Evolutionary conservation across 2,113 vertebrate genomes (phyloP).

Genomic region (Eulemur macaco): DNA sequence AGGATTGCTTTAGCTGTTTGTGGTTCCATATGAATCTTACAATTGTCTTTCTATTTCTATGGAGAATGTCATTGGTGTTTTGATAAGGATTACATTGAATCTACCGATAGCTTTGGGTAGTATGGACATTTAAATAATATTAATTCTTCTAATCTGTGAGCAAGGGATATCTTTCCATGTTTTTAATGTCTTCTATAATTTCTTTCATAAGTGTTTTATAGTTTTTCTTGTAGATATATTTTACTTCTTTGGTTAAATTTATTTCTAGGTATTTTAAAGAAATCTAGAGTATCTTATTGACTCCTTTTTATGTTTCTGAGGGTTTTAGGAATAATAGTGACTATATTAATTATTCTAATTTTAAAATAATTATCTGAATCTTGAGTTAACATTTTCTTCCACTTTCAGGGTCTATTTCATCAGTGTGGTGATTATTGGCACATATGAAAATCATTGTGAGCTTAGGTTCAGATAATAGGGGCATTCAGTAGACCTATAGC

Average conservation of each 20-base stretch:
- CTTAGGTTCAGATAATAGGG: not conserved
- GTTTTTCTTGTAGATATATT: not conserved
- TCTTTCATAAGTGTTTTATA: not conserved
- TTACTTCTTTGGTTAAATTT: not conserved
- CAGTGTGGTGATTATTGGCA: not conserved
- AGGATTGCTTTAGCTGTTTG: not conserved
- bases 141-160: not conserved
- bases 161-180: not conserved
- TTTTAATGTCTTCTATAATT: not conserved
- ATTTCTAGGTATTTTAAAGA: not conserved
- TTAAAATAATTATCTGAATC: not conserved
- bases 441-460: not conserved
- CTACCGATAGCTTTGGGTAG: not conserved
- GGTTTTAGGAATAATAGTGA: not conserved
- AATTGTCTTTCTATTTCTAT: not conserved
- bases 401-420: not conserved
- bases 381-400: not conserved
- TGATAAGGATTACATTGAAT: not conserved
- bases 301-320: not conserved
- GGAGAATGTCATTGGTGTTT: not conserved
- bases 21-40: not conserved
- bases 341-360: not conserved
- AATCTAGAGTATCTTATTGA: not conserved
- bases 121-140: not conserved
- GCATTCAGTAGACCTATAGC: not conserved